Evolutionary conservation across 2,888 invertebrate species (phyloP), one percentile per base, ranked within the genome.

Genomic region (Drosophila borealis): DNA sequence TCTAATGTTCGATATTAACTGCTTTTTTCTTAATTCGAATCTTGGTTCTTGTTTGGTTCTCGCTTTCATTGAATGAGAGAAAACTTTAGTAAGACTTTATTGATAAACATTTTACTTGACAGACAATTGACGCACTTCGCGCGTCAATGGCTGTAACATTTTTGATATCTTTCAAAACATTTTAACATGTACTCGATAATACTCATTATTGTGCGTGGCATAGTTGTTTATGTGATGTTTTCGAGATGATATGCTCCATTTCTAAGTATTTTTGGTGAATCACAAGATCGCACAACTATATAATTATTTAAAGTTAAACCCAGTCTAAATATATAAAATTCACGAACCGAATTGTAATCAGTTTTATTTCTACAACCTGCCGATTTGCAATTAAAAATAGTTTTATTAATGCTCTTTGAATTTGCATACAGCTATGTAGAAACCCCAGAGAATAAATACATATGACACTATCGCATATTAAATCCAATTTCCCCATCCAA

Each of bases 111-210:
- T 59, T 21, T 42, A 29, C 37, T 33, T 19, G 25, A 0, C 53
- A 19, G 21, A 37, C 70, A 67, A 72, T 59, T 73, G 70, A 76
- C 76, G 70, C 54, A 73, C 33, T 66, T 76, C 73, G 60, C 65
- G 53, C 25, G 36, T 74, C 44, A 54, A 45, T 37, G 11, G 19
- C 21, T 60, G 45, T 42, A 49, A 45, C 17, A 44, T 67, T 60
- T 39, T 21, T 21, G 19, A 64, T 42, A 60, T 45, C 48, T 33
- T 8, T 21, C 49, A 2, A 56, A 42, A 46, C 39, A 51, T 62
- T 68, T 75, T 78, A 66, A 72, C 78, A 59, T 66, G 65, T 69
- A 62, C 63, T 49, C 37, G 60, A 75, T 72, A 78, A 78, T 61
- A 44, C 29, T 29, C 13, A 48, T 50, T 54, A 63, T 65, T 63